phyloP scores from a whole-genome alignment of 2,113 vertebrate species.

The Cryptomyrus ogoouensis region DNA sequence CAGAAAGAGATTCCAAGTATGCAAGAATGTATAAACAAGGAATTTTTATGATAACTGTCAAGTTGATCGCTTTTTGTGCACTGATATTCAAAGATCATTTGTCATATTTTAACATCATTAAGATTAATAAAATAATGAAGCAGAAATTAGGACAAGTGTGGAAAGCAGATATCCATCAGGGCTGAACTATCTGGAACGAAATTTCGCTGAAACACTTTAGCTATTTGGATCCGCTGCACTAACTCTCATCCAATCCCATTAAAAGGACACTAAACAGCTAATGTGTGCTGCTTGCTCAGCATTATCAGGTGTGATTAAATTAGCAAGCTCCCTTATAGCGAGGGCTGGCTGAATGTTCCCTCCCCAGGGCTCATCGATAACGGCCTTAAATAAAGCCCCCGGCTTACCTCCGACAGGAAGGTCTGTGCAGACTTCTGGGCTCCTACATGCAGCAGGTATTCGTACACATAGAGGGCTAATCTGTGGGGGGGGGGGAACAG shows the following conservation, averaged over 20 bases:
- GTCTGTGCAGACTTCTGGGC: conserved; percentile 81
- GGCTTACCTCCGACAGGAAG: conserved; percentile 77
- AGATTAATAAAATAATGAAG: neutral
- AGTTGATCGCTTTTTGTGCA: too few species aligned
- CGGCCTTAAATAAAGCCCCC: conserved; percentile 11
- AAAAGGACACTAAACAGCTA: conserved; percentile 15
- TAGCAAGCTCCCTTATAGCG: neutral
- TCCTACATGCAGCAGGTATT: conserved; percentile 82
- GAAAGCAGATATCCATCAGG: neutral
- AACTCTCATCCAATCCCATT: neutral
- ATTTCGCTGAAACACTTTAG: neutral
- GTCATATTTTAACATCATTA: neutral
- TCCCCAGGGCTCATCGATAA: neutral
- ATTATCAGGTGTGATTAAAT: neutral
- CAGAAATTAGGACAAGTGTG: neutral
- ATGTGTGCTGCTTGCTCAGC: conserved; percentile 12
- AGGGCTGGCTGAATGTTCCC: neutral
- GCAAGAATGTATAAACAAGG: neutral
- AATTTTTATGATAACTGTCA: neutral
- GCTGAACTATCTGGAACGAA: neutral
- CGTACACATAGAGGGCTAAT: conserved; percentile 80
- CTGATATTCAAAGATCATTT: neutral
- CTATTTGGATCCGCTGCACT: neutral
- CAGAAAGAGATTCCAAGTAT: neutral
- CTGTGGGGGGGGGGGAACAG: conserved; percentile 39